phyloP scores from a whole-genome alignment of 2,797 vertebrate species.

The Gymnothorax javanicus region DNA sequence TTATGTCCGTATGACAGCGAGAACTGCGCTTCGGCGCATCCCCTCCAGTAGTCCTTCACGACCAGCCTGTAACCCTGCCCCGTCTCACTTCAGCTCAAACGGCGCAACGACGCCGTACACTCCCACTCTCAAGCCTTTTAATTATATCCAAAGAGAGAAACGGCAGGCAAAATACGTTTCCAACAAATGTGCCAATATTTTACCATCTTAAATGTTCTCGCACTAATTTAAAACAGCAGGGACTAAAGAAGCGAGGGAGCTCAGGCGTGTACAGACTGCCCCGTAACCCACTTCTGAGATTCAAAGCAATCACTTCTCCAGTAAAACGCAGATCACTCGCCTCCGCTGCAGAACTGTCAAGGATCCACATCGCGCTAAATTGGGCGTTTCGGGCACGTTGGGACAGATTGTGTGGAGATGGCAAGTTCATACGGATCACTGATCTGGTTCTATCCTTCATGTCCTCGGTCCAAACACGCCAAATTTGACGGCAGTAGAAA shows the following conservation, averaged over 20 bases:
- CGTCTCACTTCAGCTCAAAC: conserved; percentile 53
- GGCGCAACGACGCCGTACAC: conserved; percentile 38
- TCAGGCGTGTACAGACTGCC: background rate
- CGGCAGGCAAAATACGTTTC: background rate
- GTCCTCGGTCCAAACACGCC: background rate
- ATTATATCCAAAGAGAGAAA: conserved; percentile 53
- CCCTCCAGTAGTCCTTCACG: conserved; percentile 46
- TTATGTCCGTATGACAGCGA: conserved; percentile 41
- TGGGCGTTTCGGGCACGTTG: conserved; percentile 11
- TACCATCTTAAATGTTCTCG: background rate
- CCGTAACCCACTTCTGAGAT: background rate
- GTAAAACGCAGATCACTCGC: conserved; percentile 10
- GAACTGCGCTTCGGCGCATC: conserved; percentile 11
- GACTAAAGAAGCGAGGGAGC: background rate
- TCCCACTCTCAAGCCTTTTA: conserved; percentile 53
- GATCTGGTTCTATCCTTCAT: background rate
- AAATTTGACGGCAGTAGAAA: background rate
- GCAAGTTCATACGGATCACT: background rate
- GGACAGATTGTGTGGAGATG: background rate
- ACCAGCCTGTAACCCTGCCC: conserved; percentile 71
- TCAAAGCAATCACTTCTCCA: background rate
- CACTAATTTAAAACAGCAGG: conserved; percentile 9
- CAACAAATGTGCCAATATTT: background rate
- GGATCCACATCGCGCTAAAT: conserved; percentile 10
- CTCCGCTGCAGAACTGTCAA: background rate